Conservation (phyloP, 2,888 invertebrate species). For the Agrochola lychnidis region DNA sequence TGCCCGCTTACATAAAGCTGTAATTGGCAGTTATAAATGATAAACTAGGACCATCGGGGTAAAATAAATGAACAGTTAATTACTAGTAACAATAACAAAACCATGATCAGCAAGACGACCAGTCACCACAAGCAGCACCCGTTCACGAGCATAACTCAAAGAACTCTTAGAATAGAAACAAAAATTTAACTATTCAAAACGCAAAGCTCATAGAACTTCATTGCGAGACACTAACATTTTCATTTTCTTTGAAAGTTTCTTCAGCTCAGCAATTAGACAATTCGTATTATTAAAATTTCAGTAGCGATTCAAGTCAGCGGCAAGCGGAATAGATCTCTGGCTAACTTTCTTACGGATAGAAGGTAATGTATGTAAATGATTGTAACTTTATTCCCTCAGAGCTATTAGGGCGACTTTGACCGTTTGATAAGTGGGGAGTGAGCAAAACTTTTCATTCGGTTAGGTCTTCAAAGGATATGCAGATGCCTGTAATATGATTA, state of each 20-base stretch:
- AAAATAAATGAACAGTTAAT: no score
- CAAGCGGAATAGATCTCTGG: slow-evolving; percentile 70
- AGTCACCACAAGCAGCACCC: no score
- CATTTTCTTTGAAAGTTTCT: slow-evolving; percentile 61
- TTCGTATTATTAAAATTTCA: slow-evolving; percentile 67
- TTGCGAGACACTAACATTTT: slow-evolving; percentile 57
- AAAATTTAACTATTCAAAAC: slow-evolving; percentile 46
- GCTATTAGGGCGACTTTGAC: slow-evolving; percentile 85
- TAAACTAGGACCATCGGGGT: no score
- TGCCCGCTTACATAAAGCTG: no score
- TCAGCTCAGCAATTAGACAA: slow-evolving; percentile 65
- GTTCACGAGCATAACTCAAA: no score
- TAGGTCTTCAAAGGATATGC: slow-evolving; percentile 67
- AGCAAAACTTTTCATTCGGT: slow-evolving; percentile 74
- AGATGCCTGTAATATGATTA: slow-evolving; percentile 56
- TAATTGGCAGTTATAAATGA: no score
- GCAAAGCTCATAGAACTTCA: slow-evolving; percentile 44
- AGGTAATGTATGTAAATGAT: slow-evolving; percentile 87
- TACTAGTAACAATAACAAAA: no score
- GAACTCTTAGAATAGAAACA: slow-evolving; percentile 19
- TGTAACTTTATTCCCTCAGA: slow-evolving; percentile 85
- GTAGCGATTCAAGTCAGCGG: slow-evolving; percentile 56
- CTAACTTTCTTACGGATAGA: slow-evolving; percentile 81
- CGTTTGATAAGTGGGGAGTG: slow-evolving; percentile 81
- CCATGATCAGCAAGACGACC: no score